phyloP scores from a whole-genome alignment of 2,888 invertebrate species.

The Acanthacorydalis orientalis region DNA sequence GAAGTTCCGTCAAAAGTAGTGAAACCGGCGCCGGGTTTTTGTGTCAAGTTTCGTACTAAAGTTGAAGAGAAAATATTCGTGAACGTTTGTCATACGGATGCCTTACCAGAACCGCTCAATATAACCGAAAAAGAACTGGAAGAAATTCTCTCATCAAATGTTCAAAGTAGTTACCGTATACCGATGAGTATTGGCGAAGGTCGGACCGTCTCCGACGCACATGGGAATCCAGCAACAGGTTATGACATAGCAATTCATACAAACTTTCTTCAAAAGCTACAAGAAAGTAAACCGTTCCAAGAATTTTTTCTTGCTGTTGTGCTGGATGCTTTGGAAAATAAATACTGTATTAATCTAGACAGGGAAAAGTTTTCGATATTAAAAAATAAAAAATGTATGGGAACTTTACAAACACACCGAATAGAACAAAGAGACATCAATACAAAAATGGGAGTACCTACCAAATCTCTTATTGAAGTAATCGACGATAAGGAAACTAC shows the following conservation, averaged over 20 bases:
- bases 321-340: conserved; percentile 62
- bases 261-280: conserved; percentile 57
- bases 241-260: conserved; percentile 76
- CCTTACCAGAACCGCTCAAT: conserved; percentile 56
- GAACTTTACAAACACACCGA: conserved; percentile 54
- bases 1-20: too few relatives aligned
- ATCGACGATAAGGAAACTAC: conserved; percentile 20
- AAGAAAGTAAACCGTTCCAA: conserved; percentile 50
- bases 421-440: conserved; percentile 53
- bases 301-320: conserved; percentile 65
- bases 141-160: conserved; percentile 48
- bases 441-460: conserved; percentile 18
- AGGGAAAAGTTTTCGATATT: conserved; percentile 47
- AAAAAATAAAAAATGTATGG: conserved; percentile 57
- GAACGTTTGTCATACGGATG: conserved; percentile 68
- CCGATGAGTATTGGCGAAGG: conserved; percentile 85
- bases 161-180: conserved; percentile 53
- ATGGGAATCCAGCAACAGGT: conserved; percentile 51
- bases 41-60: conserved; percentile 55
- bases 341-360: conserved; percentile 54
- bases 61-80: conserved; percentile 60
- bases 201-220: conserved; percentile 60
- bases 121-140: conserved; percentile 53
- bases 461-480: conserved; percentile 41
- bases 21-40: conserved; percentile 40